Percentiles rank a stretch among this genome's conserved stretches.
phyloP scores from a whole-genome alignment of 2,113 vertebrate genomes.

The Rana temporaria region DNA sequence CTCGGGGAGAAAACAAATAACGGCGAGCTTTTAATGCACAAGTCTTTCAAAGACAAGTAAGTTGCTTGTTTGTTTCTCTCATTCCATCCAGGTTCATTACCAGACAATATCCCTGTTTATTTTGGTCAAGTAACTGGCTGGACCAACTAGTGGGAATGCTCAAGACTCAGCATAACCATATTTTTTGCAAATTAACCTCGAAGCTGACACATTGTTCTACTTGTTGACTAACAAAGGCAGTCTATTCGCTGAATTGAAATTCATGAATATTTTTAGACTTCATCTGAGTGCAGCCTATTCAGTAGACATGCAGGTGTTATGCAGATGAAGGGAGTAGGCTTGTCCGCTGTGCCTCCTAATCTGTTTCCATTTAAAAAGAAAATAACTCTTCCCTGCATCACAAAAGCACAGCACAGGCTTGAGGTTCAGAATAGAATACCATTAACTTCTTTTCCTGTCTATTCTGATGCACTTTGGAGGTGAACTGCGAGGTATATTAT shows the following conservation, averaged over 20 bases:
- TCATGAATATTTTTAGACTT: conserved; percentile 67
- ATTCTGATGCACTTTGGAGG: conserved; percentile 52
- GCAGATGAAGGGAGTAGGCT: conserved; percentile 68
- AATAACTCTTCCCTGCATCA: conserved; percentile 65
- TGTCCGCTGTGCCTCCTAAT: conserved; percentile 62
- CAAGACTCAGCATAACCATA: conserved; percentile 57
- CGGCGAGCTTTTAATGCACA: no score
- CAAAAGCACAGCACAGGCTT: conserved; percentile 68
- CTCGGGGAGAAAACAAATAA: no score
- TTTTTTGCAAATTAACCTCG: conserved; percentile 56
- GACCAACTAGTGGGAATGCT: conserved; percentile 65
- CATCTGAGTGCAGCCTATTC: conserved; percentile 61
- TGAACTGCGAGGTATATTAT: conserved; percentile 1
- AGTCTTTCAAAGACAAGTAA: no score
- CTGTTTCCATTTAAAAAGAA: conserved; percentile 64
- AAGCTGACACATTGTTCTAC: conserved; percentile 48
- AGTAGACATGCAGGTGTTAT: conserved; percentile 70
- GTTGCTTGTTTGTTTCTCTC: background rate
- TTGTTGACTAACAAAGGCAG: conserved; percentile 56
- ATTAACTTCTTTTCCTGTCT: conserved; percentile 64
- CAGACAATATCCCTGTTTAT: conserved; percentile 7
- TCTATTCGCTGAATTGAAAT: conserved; percentile 64
- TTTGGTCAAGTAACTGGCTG: conserved; percentile 10
- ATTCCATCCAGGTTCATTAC: background rate
- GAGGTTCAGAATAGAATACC: conserved; percentile 67